These are phyloP conservation scores for Eurosta solidaginis DNA, from an alignment of 1,140 invertebrate genomes.

Conservation along the genomic window DNA sequence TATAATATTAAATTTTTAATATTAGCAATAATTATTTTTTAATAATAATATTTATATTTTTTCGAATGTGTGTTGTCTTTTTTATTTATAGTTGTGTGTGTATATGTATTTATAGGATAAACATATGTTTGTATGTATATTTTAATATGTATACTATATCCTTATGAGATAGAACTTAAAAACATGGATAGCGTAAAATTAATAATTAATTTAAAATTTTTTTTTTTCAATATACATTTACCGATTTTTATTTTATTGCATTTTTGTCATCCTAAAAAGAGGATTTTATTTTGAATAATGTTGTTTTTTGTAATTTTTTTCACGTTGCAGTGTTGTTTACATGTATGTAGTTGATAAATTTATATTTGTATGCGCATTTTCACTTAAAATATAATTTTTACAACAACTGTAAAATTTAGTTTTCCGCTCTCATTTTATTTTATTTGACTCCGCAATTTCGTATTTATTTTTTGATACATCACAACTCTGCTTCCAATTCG, in stretches of 20 bases:
- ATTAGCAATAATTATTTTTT: neutral
- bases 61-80: neutral
- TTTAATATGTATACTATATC: neutral
- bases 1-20: neutral
- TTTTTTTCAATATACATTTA: neutral
- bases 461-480: neutral
- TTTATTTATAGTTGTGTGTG: neutral
- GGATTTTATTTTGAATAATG: neutral
- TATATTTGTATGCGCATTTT: neutral
- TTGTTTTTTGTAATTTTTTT: neutral
- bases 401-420: neutral
- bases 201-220: neutral
- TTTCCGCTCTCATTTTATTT: neutral
- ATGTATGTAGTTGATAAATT: neutral
- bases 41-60: neutral
- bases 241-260: neutral
- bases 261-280: neutral
- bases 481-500: neutral
- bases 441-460: neutral
- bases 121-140: slow-evolving; percentile 5
- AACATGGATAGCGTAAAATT: neutral
- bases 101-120: neutral
- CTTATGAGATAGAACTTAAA: neutral
- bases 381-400: neutral
- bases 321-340: neutral